Evolutionary conservation across 2,888 invertebrate species (phyloP).

Genomic region (Acanthacorydalis orientalis): DNA sequence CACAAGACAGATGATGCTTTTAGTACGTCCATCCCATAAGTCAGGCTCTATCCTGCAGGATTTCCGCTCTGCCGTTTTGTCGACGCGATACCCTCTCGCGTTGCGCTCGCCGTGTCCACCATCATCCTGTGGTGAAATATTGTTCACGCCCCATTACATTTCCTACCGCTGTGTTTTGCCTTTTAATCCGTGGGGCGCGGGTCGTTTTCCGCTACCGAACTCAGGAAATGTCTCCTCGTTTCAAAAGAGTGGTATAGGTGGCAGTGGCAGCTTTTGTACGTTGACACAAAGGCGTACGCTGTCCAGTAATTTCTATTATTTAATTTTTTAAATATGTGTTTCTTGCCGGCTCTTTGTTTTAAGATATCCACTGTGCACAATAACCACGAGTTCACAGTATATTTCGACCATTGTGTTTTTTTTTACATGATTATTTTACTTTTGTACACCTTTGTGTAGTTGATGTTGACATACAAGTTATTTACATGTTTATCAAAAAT

Average conservation of each 20-base stretch:
- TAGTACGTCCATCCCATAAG: conserved; percentile 10
- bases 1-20: conserved; percentile 6
- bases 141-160: conserved; percentile 17
- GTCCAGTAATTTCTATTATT: no score
- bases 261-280: no score
- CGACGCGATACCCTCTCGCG: conserved; percentile 8
- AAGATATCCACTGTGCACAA: not conserved
- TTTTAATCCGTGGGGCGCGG: conserved; percentile 10
- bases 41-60: conserved; percentile 10
- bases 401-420: no score
- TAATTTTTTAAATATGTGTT: no score
- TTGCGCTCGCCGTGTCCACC: not conserved
- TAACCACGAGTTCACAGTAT: no score
- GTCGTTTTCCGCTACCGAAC: conserved; percentile 8
- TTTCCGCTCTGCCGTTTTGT: conserved; percentile 7
- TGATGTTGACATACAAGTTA: no score
- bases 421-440: no score
- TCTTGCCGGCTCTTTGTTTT: no score
- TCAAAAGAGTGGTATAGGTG: not conserved
- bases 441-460: no score
- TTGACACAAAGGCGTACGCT: no score
- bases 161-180: conserved; percentile 16
- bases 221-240: not conserved
- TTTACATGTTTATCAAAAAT: no score
- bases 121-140: not conserved